Evolutionary conservation across 2,888 invertebrate species (phyloP), one percentile per base, ranked within the genome.

Genomic region (Trichacis sp.): DNA sequence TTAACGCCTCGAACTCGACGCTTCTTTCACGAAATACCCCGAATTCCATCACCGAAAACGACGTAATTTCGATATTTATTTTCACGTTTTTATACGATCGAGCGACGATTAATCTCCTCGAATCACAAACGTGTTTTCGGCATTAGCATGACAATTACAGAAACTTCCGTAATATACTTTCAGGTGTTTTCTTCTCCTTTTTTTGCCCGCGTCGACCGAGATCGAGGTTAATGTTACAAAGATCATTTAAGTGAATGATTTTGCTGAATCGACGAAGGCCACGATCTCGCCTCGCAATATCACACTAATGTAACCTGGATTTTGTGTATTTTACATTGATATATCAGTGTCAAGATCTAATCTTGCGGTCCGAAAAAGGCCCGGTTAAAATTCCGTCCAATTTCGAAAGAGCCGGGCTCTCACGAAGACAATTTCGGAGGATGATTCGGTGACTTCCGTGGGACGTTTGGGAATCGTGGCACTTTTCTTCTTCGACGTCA

Each of bases 281-380:
- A 33, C 24, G 24, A 33, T 11, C 8, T 33, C 33, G 2, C 33
- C 9, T 33, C n/a, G 14, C 40, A 40, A 40, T 15, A 15, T 40
- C 14, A 40, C 40, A 40, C 15, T n/a, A 40, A 45, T 12, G 20
- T 45, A 12, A 4, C 18, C n/a, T 9, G 20, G 12, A 45, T 45
- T 20, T 18, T 1, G n/a, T 24, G 48, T 53, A 42, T 59, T n/a
- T 57, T 47, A 48, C 68, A 64, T 46, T 59, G 54, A 54, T 55
- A 67, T 77, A 78, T 78, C 78, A 68, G 73, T 79, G 76, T 78
- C 78, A 73, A 72, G 68, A 70, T 70, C 66, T 57, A 53, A 67
- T 49, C 56, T 68, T 58, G 47, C 19, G 50, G n/a, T 76, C 76
- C n/a, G n/a, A n/a, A 75, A 78, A 73, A 52, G 68, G 53, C 67